Evolutionary conservation across 2,113 vertebrate species (phyloP).

Genomic region (Paraplagusia blochii): DNA sequence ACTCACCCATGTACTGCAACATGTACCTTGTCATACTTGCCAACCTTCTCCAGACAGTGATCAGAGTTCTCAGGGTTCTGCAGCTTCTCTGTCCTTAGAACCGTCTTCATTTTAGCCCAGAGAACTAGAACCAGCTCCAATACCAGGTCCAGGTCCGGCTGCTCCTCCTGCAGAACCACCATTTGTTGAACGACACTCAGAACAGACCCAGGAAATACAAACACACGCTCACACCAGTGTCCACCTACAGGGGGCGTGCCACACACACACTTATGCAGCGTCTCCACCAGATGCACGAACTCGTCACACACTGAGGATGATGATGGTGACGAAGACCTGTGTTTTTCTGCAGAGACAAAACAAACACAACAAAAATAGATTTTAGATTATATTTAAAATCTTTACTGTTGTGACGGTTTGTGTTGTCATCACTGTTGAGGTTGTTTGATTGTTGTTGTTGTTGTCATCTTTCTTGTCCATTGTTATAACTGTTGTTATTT

Average conservation of each 20-base stretch:
- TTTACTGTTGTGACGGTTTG: too few relatives aligned
- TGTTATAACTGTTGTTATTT: too few relatives aligned
- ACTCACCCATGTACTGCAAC: background rate
- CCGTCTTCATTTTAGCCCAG: conserved; percentile 83
- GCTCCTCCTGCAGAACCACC: conserved; percentile 65
- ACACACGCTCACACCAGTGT: conserved; percentile 11
- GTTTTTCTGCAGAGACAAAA: conserved; percentile 25
- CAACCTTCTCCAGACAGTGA: conserved; percentile 65
- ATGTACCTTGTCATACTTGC: conserved; percentile 74
- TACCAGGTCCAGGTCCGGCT: conserved; percentile 81
- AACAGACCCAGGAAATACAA: background rate
- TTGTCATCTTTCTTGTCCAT: too few relatives aligned
- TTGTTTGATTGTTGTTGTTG: too few relatives aligned
- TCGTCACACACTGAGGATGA: conserved; percentile 57
- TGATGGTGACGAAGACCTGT: conserved; percentile 20
- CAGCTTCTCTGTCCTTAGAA: conserved; percentile 68
- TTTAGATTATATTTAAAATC: too few relatives aligned
- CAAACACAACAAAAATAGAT: too few relatives aligned
- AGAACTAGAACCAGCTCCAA: conserved; percentile 79
- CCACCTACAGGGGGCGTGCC: conserved; percentile 72
- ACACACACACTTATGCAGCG: conserved; percentile 76
- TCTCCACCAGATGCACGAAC: conserved; percentile 73
- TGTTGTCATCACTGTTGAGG: too few relatives aligned
- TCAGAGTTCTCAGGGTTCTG: conserved; percentile 55
- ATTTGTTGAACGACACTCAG: too few relatives aligned